phyloP scores from a whole-genome alignment of 1,140 invertebrate species.

The Gryon sp. region DNA sequence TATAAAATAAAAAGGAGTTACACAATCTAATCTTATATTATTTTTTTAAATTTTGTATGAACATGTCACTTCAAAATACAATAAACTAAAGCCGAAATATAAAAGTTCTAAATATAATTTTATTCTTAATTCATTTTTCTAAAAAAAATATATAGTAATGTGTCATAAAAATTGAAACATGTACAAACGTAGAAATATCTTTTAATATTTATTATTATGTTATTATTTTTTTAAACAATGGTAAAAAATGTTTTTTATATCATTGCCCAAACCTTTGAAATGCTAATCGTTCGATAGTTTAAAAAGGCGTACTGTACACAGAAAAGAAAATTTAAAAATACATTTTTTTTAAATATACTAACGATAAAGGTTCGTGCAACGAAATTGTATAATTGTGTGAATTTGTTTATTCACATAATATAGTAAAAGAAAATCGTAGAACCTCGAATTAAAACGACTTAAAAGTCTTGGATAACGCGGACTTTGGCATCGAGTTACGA shows the following conservation, averaged over 20 bases:
- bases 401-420: conserved; percentile 1
- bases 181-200: too few species aligned
- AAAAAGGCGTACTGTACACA: conserved; percentile 24
- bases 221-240: conserved; percentile 1
- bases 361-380: conserved; percentile 19
- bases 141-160: too few species aligned
- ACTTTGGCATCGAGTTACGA: conserved; percentile 69
- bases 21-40: too few species aligned
- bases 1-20: too few species aligned
- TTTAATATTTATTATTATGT: too few species aligned
- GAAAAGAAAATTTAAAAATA: conserved; percentile 30
- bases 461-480: conserved; percentile 71
- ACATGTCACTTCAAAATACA: too few species aligned
- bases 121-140: too few species aligned
- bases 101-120: too few species aligned
- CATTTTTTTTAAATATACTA: conserved; percentile 24
- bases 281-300: neutral
- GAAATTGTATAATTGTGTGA: neutral
- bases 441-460: conserved; percentile 63
- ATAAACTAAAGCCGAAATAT: too few species aligned
- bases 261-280: conserved; percentile 23
- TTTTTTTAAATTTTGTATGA: too few species aligned
- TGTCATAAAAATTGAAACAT: too few species aligned
- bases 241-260: neutral
- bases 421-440: conserved; percentile 15